Percentiles rank a stretch among this genome's conserved stretches.
phyloP scores from a whole-genome alignment of 2,888 invertebrate species.

The Actias luna region DNA sequence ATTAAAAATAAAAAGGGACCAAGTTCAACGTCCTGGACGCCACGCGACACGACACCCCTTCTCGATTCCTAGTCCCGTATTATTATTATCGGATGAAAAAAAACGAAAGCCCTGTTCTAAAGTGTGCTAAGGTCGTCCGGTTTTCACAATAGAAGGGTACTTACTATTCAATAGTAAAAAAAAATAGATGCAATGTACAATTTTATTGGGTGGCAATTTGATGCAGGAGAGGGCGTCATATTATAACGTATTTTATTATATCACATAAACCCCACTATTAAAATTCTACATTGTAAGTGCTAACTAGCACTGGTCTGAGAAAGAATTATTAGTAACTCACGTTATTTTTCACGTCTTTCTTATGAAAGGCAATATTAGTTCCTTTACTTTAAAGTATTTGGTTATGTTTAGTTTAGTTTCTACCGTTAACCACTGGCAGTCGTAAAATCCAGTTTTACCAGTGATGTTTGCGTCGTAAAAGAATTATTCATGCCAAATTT shows the following conservation, averaged over 20 bases:
- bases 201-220: constrained; percentile 50
- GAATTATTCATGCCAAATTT: too few relatives aligned
- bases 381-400: too few relatives aligned
- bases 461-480: too few relatives aligned
- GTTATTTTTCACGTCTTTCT: too few relatives aligned
- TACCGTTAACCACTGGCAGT: too few relatives aligned
- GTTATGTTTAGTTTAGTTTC: too few relatives aligned
- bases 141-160: constrained; percentile 40
- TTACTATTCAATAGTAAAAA: constrained; percentile 40
- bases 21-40: constrained; percentile 67
- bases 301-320: too few relatives aligned
- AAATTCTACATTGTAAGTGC: too few relatives aligned
- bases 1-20: constrained; percentile 22
- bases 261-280: too few relatives aligned
- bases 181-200: constrained; percentile 30
- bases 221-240: constrained; percentile 29
- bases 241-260: neutral
- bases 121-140: constrained; percentile 69
- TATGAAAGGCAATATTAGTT: too few relatives aligned
- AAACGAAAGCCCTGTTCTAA: constrained; percentile 42
- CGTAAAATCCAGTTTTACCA: too few relatives aligned
- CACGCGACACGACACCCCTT: constrained; percentile 59
- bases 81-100: constrained; percentile 48
- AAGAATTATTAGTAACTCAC: too few relatives aligned
- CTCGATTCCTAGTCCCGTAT: constrained; percentile 47